Percentiles rank a stretch among this genome's conserved stretches.
phyloP scores from a whole-genome alignment of 1,140 invertebrate genomes.

The Caligus rogercresseyi region DNA sequence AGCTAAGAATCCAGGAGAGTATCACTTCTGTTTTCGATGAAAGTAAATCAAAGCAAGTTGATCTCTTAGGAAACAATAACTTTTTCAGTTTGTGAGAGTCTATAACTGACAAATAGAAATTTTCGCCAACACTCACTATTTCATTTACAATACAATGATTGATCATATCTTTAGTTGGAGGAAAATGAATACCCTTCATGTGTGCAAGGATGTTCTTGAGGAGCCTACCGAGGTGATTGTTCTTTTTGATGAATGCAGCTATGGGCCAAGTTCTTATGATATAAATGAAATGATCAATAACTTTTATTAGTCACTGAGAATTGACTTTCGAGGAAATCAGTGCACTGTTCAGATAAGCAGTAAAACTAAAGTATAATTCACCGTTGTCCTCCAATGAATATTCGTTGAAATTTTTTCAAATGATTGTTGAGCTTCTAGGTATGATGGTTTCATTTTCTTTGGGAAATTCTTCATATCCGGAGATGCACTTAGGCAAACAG shows the following conservation, averaged over 20 bases:
- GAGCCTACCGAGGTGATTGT: conserved; percentile 3
- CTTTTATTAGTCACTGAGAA: background rate
- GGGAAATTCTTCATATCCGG: too few relatives aligned
- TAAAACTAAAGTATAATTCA: too few relatives aligned
- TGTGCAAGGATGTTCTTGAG: conserved; percentile 1
- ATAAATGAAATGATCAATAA: background rate
- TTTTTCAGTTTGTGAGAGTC: background rate
- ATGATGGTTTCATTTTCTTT: too few relatives aligned
- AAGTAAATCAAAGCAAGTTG: background rate
- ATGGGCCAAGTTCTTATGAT: background rate
- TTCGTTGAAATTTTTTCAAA: too few relatives aligned
- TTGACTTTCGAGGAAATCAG: background rate
- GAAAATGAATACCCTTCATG: conserved; percentile 16
- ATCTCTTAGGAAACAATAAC: background rate
- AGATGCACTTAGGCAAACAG: too few relatives aligned
- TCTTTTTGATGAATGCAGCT: background rate
- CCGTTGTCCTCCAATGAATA: too few relatives aligned
- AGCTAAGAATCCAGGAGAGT: background rate
- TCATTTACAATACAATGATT: background rate
- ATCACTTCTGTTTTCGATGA: background rate
- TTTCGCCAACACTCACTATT: background rate
- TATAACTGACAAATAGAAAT: background rate
- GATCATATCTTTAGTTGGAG: background rate
- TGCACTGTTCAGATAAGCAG: background rate
- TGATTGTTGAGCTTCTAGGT: too few relatives aligned